These are phyloP conservation scores for Halcyon smyrnensis DNA, from an alignment of 2,797 vertebrate species.

Conservation along the genomic window DNA sequence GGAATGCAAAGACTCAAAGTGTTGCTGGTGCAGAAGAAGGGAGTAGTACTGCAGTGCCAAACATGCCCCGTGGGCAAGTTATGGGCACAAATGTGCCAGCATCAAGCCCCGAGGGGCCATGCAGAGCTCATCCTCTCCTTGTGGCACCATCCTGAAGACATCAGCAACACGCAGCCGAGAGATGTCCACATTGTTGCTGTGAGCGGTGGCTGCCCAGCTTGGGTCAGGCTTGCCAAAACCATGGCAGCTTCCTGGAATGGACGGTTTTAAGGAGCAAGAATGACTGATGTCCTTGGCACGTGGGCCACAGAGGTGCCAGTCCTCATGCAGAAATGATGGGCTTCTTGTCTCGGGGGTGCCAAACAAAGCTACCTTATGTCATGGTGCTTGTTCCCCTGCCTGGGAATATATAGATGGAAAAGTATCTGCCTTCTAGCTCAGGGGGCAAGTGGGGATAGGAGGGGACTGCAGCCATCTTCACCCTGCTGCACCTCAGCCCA, in stretches of 20 bases:
- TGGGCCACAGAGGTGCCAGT: too few relatives aligned
- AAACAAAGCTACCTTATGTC: not conserved
- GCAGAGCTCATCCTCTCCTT: not conserved
- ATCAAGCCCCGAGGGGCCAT: fast-evolving
- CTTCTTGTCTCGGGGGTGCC: not conserved
- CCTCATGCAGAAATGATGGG: not conserved
- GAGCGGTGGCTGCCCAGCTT: not conserved
- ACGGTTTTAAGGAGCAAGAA: not conserved
- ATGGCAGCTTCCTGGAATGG: fast-evolving
- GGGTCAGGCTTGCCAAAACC: not conserved
- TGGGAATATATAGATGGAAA: not conserved
- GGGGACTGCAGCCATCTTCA: not conserved
- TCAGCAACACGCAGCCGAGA: not conserved
- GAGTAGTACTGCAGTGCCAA: too few relatives aligned
- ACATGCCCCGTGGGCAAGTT: not conserved
- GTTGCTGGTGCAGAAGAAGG: not conserved
- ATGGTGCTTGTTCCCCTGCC: not conserved
- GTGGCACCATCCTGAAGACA: not conserved
- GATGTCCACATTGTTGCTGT: fast-evolving
- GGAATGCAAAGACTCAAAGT: not conserved
- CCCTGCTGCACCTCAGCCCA: not conserved
- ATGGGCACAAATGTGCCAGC: not conserved
- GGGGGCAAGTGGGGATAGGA: not conserved
- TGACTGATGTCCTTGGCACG: not conserved
- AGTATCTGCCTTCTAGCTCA: not conserved